These are phyloP conservation scores for Meleagris gallopavo DNA, from an alignment of 2,113 vertebrate species.

Conservation along the genomic window DNA sequence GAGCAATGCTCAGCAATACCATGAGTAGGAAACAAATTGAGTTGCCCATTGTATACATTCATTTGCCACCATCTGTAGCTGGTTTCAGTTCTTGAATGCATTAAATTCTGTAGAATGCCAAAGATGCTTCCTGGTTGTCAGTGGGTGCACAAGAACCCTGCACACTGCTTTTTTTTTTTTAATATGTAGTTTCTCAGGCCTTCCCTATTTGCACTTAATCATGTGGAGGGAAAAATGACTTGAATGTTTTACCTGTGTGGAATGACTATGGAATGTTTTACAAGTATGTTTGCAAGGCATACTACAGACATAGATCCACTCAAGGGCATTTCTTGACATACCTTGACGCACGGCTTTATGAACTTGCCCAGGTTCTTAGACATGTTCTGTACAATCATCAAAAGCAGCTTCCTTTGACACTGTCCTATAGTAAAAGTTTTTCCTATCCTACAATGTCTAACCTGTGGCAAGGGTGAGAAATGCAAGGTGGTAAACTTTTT, in stretches of 20 bases:
- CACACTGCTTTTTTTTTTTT: background rate
- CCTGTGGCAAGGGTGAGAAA: background rate
- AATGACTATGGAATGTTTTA: background rate
- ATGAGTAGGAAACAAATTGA: background rate
- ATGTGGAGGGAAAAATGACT: background rate
- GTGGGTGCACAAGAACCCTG: background rate
- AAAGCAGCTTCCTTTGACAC: background rate
- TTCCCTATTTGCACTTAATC: background rate
- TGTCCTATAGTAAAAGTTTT: background rate
- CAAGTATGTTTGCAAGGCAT: background rate
- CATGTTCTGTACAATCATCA: background rate
- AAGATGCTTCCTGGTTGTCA: background rate
- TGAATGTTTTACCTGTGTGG: background rate
- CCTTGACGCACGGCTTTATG: background rate
- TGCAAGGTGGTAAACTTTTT: background rate
- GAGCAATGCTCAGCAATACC: background rate
- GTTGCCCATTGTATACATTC: background rate
- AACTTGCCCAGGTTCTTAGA: background rate
- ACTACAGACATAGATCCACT: background rate
- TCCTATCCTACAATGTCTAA: background rate
- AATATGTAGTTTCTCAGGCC: background rate
- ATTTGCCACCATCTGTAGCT: background rate
- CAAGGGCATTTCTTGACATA: background rate
- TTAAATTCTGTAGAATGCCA: background rate
- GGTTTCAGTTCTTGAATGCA: background rate